phyloP scores from a whole-genome alignment of 2,888 invertebrate genomes.

The Drosophila macrospina region DNA sequence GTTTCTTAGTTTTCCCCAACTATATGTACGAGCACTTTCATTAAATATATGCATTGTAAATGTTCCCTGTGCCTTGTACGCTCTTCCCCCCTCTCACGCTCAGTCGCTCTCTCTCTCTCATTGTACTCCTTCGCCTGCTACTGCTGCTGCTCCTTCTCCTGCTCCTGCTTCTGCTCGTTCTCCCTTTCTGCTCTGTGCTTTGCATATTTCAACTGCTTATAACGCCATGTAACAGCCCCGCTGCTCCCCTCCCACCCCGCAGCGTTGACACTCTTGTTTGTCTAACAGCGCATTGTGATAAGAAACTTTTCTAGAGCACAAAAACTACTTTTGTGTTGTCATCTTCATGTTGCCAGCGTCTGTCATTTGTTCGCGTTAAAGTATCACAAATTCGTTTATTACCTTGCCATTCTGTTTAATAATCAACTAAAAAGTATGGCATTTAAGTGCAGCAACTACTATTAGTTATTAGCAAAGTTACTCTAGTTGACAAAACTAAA shows the following conservation, averaged over 20 bases:
- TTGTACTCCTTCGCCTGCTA: slow-evolving; percentile 23
- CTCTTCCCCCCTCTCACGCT: no score
- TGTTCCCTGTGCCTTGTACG: slow-evolving; percentile 50
- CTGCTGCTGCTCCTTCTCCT: slow-evolving; percentile 25
- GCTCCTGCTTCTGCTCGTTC: slow-evolving; percentile 3
- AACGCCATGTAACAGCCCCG: slow-evolving; percentile 23
- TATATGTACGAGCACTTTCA: slow-evolving; percentile 64
- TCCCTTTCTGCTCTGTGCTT: slow-evolving; percentile 54
- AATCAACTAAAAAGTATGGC: neutral
- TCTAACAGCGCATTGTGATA: slow-evolving; percentile 57
- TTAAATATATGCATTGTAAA: slow-evolving; percentile 75
- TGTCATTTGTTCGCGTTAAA: slow-evolving; percentile 50
- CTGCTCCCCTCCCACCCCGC: neutral
- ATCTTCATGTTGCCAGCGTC: slow-evolving; percentile 53
- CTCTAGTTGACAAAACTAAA: no score
- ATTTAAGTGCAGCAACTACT: neutral
- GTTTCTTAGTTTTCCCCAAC: slow-evolving; percentile 34
- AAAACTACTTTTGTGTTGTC: slow-evolving; percentile 64
- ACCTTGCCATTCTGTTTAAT: slow-evolving; percentile 5
- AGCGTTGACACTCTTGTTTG: slow-evolving; percentile 42
- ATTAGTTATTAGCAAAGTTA: neutral
- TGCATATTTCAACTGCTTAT: slow-evolving; percentile 68
- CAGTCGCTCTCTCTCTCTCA: neutral
- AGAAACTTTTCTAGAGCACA: slow-evolving; percentile 47
- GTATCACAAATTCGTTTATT: slow-evolving; percentile 8